These are phyloP conservation scores for Mythimna vitellina DNA, from an alignment of 2,888 invertebrate species.

Conservation along the genomic window DNA sequence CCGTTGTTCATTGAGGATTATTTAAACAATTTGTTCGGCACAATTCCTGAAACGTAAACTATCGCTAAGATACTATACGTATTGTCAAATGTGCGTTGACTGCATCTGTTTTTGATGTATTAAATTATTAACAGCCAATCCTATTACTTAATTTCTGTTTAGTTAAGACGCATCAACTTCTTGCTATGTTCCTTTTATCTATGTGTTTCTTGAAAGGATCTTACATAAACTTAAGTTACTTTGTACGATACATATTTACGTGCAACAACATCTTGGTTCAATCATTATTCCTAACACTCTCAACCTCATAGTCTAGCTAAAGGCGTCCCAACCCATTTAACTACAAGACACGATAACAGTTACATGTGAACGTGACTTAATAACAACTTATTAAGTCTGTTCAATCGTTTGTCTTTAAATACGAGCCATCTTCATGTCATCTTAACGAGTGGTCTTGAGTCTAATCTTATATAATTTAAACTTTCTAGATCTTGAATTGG, in stretches of 20 bases:
- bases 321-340: conserved; percentile 10
- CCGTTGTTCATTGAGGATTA: conserved; percentile 10
- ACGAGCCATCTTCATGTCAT: conserved; percentile 32
- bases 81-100: background rate
- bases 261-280: background rate
- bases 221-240: background rate
- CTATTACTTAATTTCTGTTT: too few relatives aligned
- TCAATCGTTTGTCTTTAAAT: conserved; percentile 38
- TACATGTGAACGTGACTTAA: conserved; percentile 47
- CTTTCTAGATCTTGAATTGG: conserved; percentile 8
- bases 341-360: conserved; percentile 44
- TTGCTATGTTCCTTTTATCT: too few relatives aligned
- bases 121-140: background rate
- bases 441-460: conserved; percentile 26
- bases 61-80: background rate
- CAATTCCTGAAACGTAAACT: background rate
- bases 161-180: too few relatives aligned
- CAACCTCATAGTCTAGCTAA: background rate
- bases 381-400: conserved; percentile 36
- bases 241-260: background rate
- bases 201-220: background rate
- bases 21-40: background rate
- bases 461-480: conserved; percentile 22
- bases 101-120: background rate
- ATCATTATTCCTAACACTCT: conserved; percentile 4